phyloP scores from a whole-genome alignment of 1,140 invertebrate genomes.

The Vollenhovia emeryi region DNA sequence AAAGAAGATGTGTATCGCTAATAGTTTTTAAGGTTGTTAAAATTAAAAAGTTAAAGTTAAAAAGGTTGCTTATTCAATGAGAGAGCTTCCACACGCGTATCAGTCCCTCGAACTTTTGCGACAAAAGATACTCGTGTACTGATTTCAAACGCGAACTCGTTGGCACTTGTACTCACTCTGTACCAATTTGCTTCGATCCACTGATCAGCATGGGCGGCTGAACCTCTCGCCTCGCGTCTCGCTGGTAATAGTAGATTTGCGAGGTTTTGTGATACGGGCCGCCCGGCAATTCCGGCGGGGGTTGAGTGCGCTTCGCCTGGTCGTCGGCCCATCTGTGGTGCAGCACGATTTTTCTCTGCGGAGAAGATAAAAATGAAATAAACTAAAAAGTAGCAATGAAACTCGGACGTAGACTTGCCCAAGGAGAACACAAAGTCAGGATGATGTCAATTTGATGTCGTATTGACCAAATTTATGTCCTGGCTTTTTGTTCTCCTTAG shows the following conservation, averaged over 20 bases:
- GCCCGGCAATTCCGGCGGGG: conserved; percentile 90
- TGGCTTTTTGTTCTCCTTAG: no score
- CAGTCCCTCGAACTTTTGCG: neutral
- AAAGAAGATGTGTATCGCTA: conserved; percentile 7
- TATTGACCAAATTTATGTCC: no score
- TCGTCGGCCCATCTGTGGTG: conserved; percentile 87
- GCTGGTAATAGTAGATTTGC: conserved; percentile 92
- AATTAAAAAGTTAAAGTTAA: no score
- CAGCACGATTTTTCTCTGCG: conserved; percentile 35
- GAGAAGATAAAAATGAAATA: neutral
- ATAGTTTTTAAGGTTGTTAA: no score
- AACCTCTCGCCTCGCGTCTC: conserved; percentile 92
- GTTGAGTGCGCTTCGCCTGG: conserved; percentile 89
- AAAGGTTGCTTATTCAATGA: neutral
- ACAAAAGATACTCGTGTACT: neutral
- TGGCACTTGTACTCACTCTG: conserved; percentile 20
- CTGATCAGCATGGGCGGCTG: conserved; percentile 86
- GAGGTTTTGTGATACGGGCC: conserved; percentile 90
- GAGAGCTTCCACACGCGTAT: neutral
- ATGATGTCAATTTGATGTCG: no score
- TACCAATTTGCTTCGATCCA: conserved; percentile 46
- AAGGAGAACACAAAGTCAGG: no score
- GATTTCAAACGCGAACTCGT: conserved; percentile 11
- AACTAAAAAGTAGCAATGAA: no score
- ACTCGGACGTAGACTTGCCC: neutral